Conservation (phyloP, 2,113 vertebrate genomes). For the Megaceryle maxima region DNA sequence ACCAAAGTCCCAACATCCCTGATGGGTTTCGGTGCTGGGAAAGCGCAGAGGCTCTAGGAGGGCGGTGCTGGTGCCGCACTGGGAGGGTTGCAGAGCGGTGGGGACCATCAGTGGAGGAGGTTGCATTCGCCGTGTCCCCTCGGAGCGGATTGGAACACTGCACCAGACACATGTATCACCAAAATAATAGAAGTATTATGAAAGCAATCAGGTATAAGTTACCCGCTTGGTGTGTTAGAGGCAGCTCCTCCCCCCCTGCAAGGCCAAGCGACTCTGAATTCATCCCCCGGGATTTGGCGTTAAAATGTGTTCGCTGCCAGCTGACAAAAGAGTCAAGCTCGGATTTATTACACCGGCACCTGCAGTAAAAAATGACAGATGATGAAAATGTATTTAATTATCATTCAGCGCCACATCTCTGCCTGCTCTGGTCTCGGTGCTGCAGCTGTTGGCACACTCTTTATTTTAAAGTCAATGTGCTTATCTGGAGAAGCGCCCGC, state of each 20-base stretch:
- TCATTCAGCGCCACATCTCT: conserved; percentile 86
- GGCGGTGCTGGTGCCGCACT: rapidly evolving
- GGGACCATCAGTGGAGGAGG: background rate
- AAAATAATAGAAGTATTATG: conserved; percentile 35
- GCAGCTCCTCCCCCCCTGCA: conserved; percentile 46
- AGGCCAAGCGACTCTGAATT: conserved; percentile 69
- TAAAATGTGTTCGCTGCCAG: conserved; percentile 60
- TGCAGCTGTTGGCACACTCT: conserved; percentile 77
- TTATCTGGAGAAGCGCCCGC: conserved; percentile 77
- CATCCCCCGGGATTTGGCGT: conserved; percentile 53
- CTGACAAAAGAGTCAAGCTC: conserved; percentile 60
- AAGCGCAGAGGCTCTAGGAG: rapidly evolving
- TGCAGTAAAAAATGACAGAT: conserved; percentile 74
- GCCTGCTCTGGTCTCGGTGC: conserved; percentile 78
- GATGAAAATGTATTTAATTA: conserved; percentile 86
- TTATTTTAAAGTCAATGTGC: conserved; percentile 81
- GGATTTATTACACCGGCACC: conserved; percentile 73
- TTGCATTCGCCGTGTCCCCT: background rate
- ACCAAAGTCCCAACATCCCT: background rate
- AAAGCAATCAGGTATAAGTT: conserved; percentile 37
- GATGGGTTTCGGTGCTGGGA: rapidly evolving
- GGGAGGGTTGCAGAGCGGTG: background rate
- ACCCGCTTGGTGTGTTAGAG: conserved; percentile 28
- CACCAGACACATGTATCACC: conserved; percentile 7
- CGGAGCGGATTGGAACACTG: conserved; percentile 1